These are phyloP conservation scores for Amblyteles armatorius DNA, from an alignment of 2,888 invertebrate genomes.

Conservation along the genomic window DNA sequence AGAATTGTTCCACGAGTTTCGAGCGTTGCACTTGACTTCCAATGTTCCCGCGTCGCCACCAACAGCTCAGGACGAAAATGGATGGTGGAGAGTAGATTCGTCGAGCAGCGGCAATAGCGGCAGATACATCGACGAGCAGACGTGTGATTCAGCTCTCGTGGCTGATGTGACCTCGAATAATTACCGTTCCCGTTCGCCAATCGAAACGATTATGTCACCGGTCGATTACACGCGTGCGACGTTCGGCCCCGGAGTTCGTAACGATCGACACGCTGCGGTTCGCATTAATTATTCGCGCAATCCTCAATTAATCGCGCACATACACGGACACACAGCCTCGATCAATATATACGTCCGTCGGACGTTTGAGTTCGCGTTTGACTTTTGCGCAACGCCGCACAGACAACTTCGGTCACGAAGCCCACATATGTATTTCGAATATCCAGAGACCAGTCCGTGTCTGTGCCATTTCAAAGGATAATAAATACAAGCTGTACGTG, in stretches of 20 bases:
- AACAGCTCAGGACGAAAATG: not conserved
- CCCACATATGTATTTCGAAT: slow-evolving; percentile 14
- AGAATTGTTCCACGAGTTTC: slow-evolving; percentile 15
- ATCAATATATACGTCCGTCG: not conserved
- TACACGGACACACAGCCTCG: not conserved
- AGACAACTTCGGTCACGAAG: slow-evolving; percentile 28
- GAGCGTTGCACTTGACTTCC: slow-evolving; percentile 13
- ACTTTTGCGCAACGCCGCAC: slow-evolving; percentile 61
- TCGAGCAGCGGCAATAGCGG: slow-evolving; percentile 21
- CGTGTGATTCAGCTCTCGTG: slow-evolving; percentile 66
- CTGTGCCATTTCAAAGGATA: slow-evolving; percentile 27
- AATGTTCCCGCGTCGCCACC: slow-evolving; percentile 4
- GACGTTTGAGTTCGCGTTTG: slow-evolving; percentile 27
- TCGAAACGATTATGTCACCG: slow-evolving; percentile 80
- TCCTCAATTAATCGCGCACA: slow-evolving; percentile 80
- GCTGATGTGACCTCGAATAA: slow-evolving; percentile 70
- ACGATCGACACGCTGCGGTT: slow-evolving; percentile 77
- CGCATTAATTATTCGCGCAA: slow-evolving; percentile 72
- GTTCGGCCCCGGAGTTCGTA: slow-evolving; percentile 72
- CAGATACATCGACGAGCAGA: slow-evolving; percentile 23
- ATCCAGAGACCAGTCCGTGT: slow-evolving; percentile 1
- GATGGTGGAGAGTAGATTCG: slow-evolving; percentile 1
- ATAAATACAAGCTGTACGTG: slow-evolving; percentile 30
- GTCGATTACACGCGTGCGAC: slow-evolving; percentile 76
- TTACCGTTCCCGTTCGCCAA: slow-evolving; percentile 76